phyloP scores from a whole-genome alignment of 2,888 invertebrate species.

The Hymenopus coronatus region DNA sequence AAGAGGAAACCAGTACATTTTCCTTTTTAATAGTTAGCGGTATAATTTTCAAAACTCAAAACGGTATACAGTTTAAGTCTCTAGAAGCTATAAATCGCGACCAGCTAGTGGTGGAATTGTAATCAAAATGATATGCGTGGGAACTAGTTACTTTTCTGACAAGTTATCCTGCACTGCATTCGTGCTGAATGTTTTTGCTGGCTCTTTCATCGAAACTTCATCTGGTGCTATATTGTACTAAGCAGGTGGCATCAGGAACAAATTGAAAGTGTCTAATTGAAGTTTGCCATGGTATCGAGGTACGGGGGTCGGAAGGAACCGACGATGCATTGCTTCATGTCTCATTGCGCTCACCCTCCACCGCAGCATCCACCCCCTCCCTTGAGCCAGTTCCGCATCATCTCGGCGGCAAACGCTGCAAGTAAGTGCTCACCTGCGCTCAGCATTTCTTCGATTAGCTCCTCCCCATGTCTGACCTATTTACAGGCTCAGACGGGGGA shows the following conservation, averaged over 20 bases:
- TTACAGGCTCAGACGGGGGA: neutral
- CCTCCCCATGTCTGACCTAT: constrained; percentile 11
- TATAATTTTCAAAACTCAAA: neutral
- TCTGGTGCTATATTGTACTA: neutral
- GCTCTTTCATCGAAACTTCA: neutral
- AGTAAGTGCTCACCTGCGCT: constrained; percentile 25
- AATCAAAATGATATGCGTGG: neutral
- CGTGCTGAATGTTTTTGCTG: neutral
- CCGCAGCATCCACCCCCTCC: constrained; percentile 30
- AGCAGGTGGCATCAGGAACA: neutral
- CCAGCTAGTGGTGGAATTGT: neutral
- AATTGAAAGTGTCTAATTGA: neutral
- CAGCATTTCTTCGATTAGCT: neutral
- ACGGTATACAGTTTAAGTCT: neutral
- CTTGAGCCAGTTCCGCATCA: constrained; percentile 31
- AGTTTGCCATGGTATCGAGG: constrained; percentile 30
- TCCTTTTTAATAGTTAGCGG: neutral
- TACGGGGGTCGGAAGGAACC: constrained; percentile 32
- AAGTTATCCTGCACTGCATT: neutral
- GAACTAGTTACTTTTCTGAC: neutral
- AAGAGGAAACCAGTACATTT: neutral
- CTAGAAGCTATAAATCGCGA: neutral
- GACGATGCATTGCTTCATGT: constrained; percentile 33
- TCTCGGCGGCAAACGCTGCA: constrained; percentile 26
- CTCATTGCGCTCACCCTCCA: constrained; percentile 30